Percentiles rank a stretch among this genome's conserved stretches.
Evolutionary conservation across 92 coral and sea anemone genomes (phyloP).

Genomic region (Zoanthus gigantus): DNA sequence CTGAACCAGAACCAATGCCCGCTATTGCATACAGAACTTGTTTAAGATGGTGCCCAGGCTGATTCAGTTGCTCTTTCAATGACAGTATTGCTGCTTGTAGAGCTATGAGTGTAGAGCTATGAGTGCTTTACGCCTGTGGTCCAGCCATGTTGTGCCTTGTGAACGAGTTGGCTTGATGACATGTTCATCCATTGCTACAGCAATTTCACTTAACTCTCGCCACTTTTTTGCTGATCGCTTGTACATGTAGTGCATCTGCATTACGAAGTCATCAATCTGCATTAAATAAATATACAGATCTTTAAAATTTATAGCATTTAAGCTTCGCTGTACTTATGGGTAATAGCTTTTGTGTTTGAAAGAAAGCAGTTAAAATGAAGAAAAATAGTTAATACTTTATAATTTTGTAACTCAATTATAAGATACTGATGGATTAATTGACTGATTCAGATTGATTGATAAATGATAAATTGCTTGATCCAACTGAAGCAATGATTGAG

Average conservation of each 20-base stretch:
- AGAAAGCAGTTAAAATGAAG: too few species aligned
- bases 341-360: too few species aligned
- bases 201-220: slow-evolving; percentile 9
- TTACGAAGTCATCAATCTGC: slow-evolving; percentile 40
- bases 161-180: slow-evolving; percentile 13
- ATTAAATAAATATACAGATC: not conserved
- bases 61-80: too few species aligned
- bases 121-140: slow-evolving; percentile 13
- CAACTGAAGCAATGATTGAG: too few species aligned
- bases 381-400: not conserved
- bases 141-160: slow-evolving; percentile 21
- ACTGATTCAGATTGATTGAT: too few species aligned
- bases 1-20: not conserved
- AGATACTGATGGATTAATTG: too few species aligned
- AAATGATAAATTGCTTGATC: too few species aligned
- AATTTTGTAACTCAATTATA: not conserved
- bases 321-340: too few species aligned
- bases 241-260: slow-evolving; percentile 20
- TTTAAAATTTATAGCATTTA: too few species aligned
- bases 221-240: slow-evolving; percentile 32
- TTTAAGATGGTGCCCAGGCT: slow-evolving; percentile 10
- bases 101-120: not conserved
- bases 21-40: slow-evolving; percentile 18
- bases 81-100: too few species aligned
- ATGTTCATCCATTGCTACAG: slow-evolving; percentile 7